Base-by-base conservation (phyloP, 2,888 invertebrate genomes). In the Pandemis cinnamomeana region DNA sequence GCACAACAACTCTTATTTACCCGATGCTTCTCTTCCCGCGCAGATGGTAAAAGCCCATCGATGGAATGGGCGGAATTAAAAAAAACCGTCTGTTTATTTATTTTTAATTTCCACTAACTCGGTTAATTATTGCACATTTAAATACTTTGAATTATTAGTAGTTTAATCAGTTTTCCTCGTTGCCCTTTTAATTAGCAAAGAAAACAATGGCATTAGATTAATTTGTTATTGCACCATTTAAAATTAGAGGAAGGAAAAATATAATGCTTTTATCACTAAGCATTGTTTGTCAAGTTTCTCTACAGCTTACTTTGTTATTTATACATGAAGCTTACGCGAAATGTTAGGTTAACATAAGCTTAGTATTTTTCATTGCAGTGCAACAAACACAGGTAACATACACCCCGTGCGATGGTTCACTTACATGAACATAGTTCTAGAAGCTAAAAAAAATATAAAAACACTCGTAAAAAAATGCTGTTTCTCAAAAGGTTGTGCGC, bases 221-320 rank as follows among this genome's bases (percentile, higher is more conserved):
- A 71, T 61, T 67, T 72, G 67, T 72, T 72, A 72, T 71, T 71
- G 61, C 42, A 61, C 7, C 58, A 42, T 7, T 51, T 71, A n/a
- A 61, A 60, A 67, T 66, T 46, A 60, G 44, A 44, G 53, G 71
- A 61, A 71, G 61, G 71, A 61, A 72, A 36, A 72, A 72, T 51
- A 60, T 44, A 53, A 8, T 58, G 7, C 13, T n/a, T 11, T 53
- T 67, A 71, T 72, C 61, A 67, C 53, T 13, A 36, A 6, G 42
- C 61, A 61, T 61, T 61, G 61, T 61, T 61, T n/a, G 61, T 7
- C n/a, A 42, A 61, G 61, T 61, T 61, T 61, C 61, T 61, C 61
- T 42, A 7, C 42, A 6, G 20, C 11, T 58, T 2, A 36, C 60
- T 60, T 36, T 60, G 36, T 60, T 61, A n/a, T 42, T 61, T 41